A percentile compares a stretch with the other conserved stretches of the same genome.
phyloP scores from a whole-genome alignment of 2,888 invertebrate genomes.

The Thecophora atra region DNA sequence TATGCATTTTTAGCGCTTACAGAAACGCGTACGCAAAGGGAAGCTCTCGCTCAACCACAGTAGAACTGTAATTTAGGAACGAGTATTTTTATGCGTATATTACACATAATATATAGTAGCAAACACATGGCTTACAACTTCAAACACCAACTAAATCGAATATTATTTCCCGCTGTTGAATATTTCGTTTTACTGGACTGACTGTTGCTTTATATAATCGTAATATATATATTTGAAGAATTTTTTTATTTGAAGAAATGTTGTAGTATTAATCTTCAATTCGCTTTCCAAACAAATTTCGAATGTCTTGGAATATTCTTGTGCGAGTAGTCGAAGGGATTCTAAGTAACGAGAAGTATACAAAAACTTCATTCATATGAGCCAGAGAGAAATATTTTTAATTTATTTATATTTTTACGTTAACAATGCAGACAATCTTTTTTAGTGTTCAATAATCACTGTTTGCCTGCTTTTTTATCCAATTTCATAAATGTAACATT shows the following conservation, averaged over 20 bases:
- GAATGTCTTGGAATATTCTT: background rate
- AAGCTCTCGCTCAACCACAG: conserved; percentile 62
- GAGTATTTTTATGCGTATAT: background rate
- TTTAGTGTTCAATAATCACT: too few species aligned
- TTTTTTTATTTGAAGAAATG: background rate
- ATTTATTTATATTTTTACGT: too few species aligned
- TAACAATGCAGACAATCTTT: too few species aligned
- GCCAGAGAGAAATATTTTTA: too few species aligned
- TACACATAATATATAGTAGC: background rate
- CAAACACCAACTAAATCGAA: background rate
- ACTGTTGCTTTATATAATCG: too few species aligned
- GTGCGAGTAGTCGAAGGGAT: too few species aligned
- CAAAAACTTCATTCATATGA: too few species aligned
- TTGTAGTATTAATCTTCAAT: background rate
- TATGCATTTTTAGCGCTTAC: conserved; percentile 56
- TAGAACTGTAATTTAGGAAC: conserved; percentile 56
- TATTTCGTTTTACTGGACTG: too few species aligned
- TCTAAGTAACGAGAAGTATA: too few species aligned
- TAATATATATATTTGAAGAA: background rate
- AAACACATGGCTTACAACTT: background rate
- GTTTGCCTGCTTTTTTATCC: background rate
- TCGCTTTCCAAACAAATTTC: background rate
- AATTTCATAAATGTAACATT: conserved; percentile 9
- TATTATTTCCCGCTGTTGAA: too few species aligned
- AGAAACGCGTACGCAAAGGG: conserved; percentile 60